Conservation (phyloP, 2,797 vertebrate species). For the Anas bahamensis region DNA sequence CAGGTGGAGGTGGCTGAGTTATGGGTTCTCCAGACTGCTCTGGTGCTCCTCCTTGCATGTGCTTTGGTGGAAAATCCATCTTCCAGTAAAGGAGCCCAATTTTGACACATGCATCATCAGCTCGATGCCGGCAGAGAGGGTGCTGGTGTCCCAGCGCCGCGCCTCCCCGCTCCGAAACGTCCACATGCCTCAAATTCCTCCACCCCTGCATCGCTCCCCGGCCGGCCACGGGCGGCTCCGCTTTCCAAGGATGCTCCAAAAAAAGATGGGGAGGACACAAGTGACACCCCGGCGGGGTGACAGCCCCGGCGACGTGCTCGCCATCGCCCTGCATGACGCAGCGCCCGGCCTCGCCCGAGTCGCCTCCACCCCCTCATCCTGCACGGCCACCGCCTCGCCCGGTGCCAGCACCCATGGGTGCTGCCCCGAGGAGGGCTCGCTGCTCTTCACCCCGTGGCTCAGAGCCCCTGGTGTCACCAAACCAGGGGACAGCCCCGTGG, state of each 20-base stretch:
- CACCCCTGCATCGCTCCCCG: accelerated
- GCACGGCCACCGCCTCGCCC: no score
- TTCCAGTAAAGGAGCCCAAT: background rate
- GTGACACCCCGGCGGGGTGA: background rate
- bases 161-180: background rate
- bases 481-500: no score
- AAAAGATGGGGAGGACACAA: background rate
- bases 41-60: accelerated
- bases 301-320: no score
- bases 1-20: background rate
- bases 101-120: background rate
- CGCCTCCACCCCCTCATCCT: background rate
- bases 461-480: no score
- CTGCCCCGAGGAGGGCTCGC: no score
- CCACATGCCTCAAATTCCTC: background rate
- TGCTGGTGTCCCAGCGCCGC: background rate
- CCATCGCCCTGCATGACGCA: accelerated
- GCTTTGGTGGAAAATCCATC: background rate
- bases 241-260: no score
- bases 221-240: background rate
- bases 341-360: background rate
- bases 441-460: no score
- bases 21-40: background rate
- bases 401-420: no score
- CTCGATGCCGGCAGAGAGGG: background rate